Percentiles rank a stretch among this genome's conserved stretches.
phyloP scores from a whole-genome alignment of 2,113 vertebrate genomes.

The Lamprologus callipterus region DNA sequence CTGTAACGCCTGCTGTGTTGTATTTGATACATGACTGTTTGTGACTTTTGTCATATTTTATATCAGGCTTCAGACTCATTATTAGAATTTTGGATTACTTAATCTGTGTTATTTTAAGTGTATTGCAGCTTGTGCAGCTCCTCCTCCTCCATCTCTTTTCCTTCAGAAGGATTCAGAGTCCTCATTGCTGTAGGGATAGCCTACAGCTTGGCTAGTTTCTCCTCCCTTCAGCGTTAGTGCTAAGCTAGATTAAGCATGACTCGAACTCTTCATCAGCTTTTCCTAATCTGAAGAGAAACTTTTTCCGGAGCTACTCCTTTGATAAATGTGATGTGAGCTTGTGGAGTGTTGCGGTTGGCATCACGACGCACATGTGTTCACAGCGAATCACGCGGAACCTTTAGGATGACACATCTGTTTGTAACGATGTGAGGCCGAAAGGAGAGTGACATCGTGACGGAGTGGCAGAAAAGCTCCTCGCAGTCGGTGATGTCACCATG shows the following conservation, averaged over 20 bases:
- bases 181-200: not conserved
- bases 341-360: not conserved
- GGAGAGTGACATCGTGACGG: not conserved
- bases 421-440: not conserved
- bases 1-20: not conserved
- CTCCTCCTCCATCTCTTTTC: not conserved
- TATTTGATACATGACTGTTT: not conserved
- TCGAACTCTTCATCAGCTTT: not conserved
- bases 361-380: not conserved
- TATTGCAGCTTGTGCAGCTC: not conserved
- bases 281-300: not conserved
- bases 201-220: not conserved
- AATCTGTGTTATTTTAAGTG: not conserved
- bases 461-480: not conserved
- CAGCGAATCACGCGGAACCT: not conserved
- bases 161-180: not conserved
- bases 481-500: slow-evolving; percentile 21
- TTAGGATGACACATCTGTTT: not conserved
- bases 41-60: not conserved
- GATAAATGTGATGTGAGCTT: not conserved
- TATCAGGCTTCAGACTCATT: not conserved
- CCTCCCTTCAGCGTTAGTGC: not conserved
- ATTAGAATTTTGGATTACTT: not conserved
- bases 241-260: not conserved
- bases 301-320: not conserved